Base-by-base conservation (phyloP, 2,888 invertebrate species). In the Falcaria lacertinaria region DNA sequence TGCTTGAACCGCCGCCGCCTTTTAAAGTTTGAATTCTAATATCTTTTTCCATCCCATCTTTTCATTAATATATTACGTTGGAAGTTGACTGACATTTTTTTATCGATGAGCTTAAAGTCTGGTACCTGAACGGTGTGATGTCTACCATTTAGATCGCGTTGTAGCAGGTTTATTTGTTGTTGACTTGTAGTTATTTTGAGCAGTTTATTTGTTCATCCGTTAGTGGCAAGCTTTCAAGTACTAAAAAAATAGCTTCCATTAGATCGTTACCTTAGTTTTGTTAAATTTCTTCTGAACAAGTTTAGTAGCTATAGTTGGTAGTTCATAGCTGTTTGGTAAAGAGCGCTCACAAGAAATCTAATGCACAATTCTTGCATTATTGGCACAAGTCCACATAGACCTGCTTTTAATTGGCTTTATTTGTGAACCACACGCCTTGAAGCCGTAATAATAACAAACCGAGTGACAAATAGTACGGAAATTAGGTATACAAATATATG, bases 21-120 rank as follows among this genome's bases (percentile, higher is more conserved):
- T 83, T 86, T 80, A 80, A 80, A 81, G 74, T 79, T 83, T 70
- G 70, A 83, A 81, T 75, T 70, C 71, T 74, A 72, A 74, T 74
- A 72, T 69, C 60, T 81, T 77, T 78, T 82, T 82, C 65, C 67
- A 67, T 64, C 70, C 72, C 74, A 80, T 80, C 85, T 84, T 84
- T 87, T 87, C 85, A 85, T 88, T 88, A 86, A 86, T 85, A 87
- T 87, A 85, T 85, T 83, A 80, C 72, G 72, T 80, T 67, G 78
- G 76, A 70, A 69, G 69, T 61, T 73, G 68, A 70, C 77, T 82
- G 84, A 85, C 84, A 83, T 74, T 79, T 81, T 75, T 73, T 74
- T 79, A 59, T 64, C 42, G 48, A 56, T 42, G 49, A 61, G 57
- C 62, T 64, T 67, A 60, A 64, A 66, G 55, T 50, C 53, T 59